Base-by-base conservation (phyloP, 92 coral and sea anemone species). In the Siderastrea radians region DNA sequence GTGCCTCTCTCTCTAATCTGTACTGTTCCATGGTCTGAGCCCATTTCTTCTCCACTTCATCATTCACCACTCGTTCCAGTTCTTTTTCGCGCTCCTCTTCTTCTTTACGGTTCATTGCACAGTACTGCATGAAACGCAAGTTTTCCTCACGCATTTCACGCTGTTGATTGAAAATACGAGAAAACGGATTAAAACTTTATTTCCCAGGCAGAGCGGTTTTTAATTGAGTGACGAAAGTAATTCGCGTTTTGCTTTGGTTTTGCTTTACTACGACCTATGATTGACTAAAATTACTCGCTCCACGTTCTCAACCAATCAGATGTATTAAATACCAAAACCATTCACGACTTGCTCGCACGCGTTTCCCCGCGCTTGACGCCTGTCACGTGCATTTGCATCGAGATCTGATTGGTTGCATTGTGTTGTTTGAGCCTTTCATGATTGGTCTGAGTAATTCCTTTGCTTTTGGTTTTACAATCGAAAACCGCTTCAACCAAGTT, bases 31-130 rank as follows among this genome's bases (percentile, higher is more conserved):
- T 85, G 61, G 90, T 96, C 82, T 94, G 95, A 1, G 94, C 94
- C 99, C 98, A 98, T 60, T 98, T 95, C 83, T 94, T 92, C 73
- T 98, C 99, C 26, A 98, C 99, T 69, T 98, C 98, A 2, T 93
- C 94, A 68, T 98, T 91, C 46, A 98, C 97, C 52, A 94, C 79
- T 57, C 81, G 78, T 82, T 98, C 99, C 77, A 98, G 86, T 3
- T 86, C 93, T 75, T 89, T 91, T 79, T 98, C 99, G 17, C 92
- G 83, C 3, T 98, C 96, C 65, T 88, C 91, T 4, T 94, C 98
- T 52, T 92, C 98, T 76, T 98, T 94, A 38, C 99, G 95, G 90
- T 96, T 98, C 91, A 92, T 86, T 38, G 83, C 97, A 71, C 98
- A 96, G 91, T 98, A 98, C 54, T 93, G 73, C 99, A 98, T 98